Evolutionary conservation across 1,140 invertebrate genomes (phyloP), one percentile per base, ranked within the genome.

Genomic region (Holcopasites calliopsidis): DNA sequence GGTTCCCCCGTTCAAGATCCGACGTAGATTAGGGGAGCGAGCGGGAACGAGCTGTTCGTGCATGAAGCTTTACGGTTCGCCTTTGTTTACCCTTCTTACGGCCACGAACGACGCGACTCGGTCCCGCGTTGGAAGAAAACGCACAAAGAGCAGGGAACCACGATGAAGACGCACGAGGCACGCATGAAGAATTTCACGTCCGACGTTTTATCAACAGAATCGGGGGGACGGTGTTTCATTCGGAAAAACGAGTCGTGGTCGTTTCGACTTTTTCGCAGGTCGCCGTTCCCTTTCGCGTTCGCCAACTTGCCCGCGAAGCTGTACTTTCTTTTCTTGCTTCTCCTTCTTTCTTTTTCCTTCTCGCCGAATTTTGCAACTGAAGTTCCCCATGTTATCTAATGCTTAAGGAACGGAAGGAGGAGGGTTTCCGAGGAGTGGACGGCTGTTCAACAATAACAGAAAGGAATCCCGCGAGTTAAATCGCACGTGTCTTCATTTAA

Each of bases 61-160:
- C 74, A 82, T 58, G 31, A 68, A 50, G 74, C 69, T 82, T 77
- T 73, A 81, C 74, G 80, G 75, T 77, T 81, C 60, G 70, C 68
- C 79, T 82, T 82, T 82, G 80, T 82, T 82, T 76, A 79, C 52
- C 50, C 21, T 73, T 47, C 40, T 64, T 50, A 73, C 38, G 18
- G 21, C 33, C 44, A n/a, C 58, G 18, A 28, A 65, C 26, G 4
- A 5, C n/a, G n/a, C n/a, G n/a, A n/a, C n/a, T n/a, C 33, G 35
- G 23, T 33, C 18, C 57, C 44, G 33, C 8, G n/a, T n/a, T n/a
- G 0, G n/a, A n/a, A 10, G 26, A 10, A 47, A 52, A 31, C 62
- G 35, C 38, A 80, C n/a, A 57, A 28, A 54, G 54, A 16, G 21
- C 31, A 4, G 11, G n/a, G n/a, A 4, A 10, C 10, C 18, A 28